phyloP scores from a whole-genome alignment of 30 jellyfish, hydroid and myxozoan genomes.

The Chironex yamaguchii region DNA sequence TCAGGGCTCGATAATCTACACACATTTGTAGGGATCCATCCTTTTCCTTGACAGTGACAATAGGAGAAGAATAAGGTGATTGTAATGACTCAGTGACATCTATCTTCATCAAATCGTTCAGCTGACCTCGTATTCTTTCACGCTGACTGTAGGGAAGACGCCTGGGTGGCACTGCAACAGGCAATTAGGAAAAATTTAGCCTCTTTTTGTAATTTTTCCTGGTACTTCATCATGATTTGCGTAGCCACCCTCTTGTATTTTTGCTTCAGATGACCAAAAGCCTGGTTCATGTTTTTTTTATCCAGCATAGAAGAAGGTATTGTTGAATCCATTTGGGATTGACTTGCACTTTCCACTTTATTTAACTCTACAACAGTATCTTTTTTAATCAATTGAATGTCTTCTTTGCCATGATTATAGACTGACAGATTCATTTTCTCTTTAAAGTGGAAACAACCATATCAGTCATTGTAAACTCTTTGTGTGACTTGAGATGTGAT shows the following conservation, averaged over 20 bases:
- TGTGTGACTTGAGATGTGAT: background rate
- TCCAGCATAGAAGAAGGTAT: background rate
- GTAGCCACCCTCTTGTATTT: background rate
- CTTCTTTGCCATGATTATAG: background rate
- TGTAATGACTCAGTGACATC: background rate
- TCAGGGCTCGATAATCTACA: background rate
- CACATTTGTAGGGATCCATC: background rate
- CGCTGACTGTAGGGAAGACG: slow-evolving; percentile 39
- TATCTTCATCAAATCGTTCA: background rate
- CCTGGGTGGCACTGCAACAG: slow-evolving; percentile 14
- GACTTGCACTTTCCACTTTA: background rate
- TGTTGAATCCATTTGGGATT: no score
- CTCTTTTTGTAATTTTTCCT: background rate
- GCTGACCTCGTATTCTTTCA: background rate
- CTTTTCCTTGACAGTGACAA: background rate
- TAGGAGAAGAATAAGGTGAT: background rate
- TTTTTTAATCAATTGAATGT: background rate
- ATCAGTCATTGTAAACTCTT: background rate
- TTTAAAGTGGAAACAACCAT: background rate
- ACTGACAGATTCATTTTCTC: background rate
- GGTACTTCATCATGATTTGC: background rate
- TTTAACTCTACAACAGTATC: background rate
- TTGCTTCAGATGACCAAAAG: background rate
- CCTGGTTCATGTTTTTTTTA: no score
- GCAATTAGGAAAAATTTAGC: background rate